Percentiles rank a stretch among this genome's conserved stretches.
These are phyloP conservation scores for Menidia menidia DNA, from an alignment of 2,797 vertebrate species.

Conservation along the genomic window DNA sequence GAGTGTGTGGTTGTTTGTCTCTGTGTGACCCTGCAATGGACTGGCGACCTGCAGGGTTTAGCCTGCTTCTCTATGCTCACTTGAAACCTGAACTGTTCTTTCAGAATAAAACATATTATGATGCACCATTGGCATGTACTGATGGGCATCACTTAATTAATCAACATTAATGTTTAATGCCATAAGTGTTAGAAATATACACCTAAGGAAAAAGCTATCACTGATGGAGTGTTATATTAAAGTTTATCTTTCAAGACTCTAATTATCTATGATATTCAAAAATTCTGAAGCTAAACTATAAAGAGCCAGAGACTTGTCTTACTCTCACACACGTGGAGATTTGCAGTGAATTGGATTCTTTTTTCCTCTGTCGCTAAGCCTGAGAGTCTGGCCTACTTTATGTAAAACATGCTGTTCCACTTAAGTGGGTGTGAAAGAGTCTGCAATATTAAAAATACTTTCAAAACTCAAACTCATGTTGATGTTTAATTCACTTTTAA, in stretches of 20 bases:
- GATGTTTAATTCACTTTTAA: conserved; percentile 13
- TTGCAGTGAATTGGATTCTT: conserved; percentile 34
- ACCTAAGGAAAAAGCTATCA: background rate
- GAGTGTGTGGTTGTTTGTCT: too few species aligned
- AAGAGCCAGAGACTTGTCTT: conserved; percentile 17
- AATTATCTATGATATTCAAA: background rate
- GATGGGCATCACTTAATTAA: background rate
- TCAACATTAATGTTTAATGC: background rate
- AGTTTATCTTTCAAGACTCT: background rate
- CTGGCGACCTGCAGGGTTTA: too few species aligned
- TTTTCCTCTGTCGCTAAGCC: conserved; percentile 14
- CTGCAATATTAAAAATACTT: background rate
- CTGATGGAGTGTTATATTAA: background rate
- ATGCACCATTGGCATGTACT: background rate
- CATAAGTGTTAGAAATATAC: background rate
- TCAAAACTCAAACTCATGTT: conserved; percentile 22
- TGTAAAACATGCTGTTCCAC: conserved; percentile 26
- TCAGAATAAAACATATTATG: background rate
- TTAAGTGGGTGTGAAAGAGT: conserved; percentile 14
- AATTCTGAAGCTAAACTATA: conserved; percentile 21
- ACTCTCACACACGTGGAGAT: conserved; percentile 9
- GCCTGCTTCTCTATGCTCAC: background rate
- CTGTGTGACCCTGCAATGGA: too few species aligned
- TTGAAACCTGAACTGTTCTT: background rate
- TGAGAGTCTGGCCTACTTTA: conserved; percentile 18